Evolutionary conservation across 1,140 invertebrate species (phyloP), one percentile per base, ranked within the genome.

Genomic region (Leguminivora glycinivorella): DNA sequence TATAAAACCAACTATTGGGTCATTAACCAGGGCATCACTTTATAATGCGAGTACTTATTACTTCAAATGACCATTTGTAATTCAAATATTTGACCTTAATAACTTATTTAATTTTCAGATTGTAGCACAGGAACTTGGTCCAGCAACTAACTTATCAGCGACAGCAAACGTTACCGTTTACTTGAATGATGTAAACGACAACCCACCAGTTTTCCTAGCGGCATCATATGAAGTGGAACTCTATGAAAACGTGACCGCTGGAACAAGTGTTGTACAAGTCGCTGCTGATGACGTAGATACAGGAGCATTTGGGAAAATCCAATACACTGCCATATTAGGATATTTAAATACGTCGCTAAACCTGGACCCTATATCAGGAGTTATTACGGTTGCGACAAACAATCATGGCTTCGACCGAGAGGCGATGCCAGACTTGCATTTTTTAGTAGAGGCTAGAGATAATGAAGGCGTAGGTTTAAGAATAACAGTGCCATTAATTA

Each of bases 111-210:
- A n/a, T 66, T 90, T 89, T 26, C 79, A 96, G 94, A 95, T 98
- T 70, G 89, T 96, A 38, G 97, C 96, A 25, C 94, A 95, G 92
- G 96, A 97, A 88, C 87, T 97, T 38, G 95, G 95, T 38, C 94
- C 95, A 69, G 94, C 93, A 56, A 96, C 94, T 9, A 96, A 96
- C 88, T 90, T 96, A 56, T 95, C 96, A 19, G 93, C 94, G 0
- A 93, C 92, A 43, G 95, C 95, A 0, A 94, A 95, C 70, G 94
- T 98, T 0, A 95, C 94, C 0, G 95, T 98, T 1, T 95, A 96
- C 79, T 89, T 99, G 17, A 94, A 95, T 70, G 98, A 99, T 85
- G 93, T 96, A 2, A 99, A 99, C 82, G 98, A 99, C 82, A 98
- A 98, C 89, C 90, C 94, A 4, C 98, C 98, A 0, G 92, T 95